Evolutionary conservation across 2,797 vertebrate genomes (phyloP).

Genomic region (Taeniopygia guttata): DNA sequence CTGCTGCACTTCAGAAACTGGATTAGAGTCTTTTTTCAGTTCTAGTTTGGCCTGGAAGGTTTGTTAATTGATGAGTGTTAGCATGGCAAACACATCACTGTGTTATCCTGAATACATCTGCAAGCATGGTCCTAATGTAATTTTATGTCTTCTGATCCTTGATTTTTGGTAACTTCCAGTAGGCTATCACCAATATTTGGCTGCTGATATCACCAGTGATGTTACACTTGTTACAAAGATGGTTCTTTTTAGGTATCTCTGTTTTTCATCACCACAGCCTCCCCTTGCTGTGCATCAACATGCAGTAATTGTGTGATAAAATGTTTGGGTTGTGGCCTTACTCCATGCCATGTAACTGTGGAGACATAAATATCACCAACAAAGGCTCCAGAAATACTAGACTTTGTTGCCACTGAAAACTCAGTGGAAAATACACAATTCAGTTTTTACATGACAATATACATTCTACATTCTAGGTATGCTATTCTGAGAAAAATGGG

Average conservation of each 20-base stretch:
- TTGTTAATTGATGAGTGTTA: constrained; percentile 36
- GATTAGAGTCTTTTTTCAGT: constrained; percentile 47
- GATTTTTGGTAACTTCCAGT: neutral
- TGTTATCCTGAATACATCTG: neutral
- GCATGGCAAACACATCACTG: neutral
- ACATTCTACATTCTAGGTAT: neutral
- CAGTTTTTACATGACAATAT: neutral
- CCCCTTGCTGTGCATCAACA: neutral
- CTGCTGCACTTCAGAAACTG: constrained; percentile 42
- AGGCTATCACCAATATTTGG: neutral
- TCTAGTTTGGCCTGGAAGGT: constrained; percentile 43
- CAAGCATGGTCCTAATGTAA: neutral
- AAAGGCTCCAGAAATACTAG: neutral
- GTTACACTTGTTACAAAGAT: neutral
- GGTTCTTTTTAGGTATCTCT: neutral
- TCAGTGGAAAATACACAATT: neutral
- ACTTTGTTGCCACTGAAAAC: neutral
- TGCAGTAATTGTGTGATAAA: neutral
- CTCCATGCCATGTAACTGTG: neutral
- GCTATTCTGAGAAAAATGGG: neutral
- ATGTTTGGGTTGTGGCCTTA: neutral
- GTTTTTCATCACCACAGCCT: neutral
- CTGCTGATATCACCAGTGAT: neutral
- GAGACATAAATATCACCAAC: neutral
- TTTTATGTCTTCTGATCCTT: neutral